Conservation (phyloP, 2,888 invertebrate genomes). For the Cotesia congregata region DNA sequence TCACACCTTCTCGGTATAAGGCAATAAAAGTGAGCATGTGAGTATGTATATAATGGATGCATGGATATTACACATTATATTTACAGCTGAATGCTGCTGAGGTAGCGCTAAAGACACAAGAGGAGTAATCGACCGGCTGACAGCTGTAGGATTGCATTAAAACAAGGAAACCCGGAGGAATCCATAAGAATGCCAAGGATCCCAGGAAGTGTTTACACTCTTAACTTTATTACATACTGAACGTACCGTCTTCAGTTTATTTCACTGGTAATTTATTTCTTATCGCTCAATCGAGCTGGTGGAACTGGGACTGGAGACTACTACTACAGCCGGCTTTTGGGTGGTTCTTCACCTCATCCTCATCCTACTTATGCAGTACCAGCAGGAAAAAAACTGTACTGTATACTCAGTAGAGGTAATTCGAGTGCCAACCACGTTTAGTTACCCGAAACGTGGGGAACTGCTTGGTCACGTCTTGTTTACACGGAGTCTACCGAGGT, state of each 20-base stretch:
- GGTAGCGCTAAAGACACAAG: conserved; percentile 12
- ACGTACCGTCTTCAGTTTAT: neutral
- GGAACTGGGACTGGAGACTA: no score
- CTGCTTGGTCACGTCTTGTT: conserved; percentile 49
- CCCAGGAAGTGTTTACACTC: conserved; percentile 25
- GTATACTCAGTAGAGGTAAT: conserved; percentile 43
- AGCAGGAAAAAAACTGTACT: conserved; percentile 3
- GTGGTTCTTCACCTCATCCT: neutral
- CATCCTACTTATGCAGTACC: no score
- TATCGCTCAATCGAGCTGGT: no score
- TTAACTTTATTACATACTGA: conserved; percentile 15
- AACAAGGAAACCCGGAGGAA: conserved; percentile 30
- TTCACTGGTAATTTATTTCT: neutral
- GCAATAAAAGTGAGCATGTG: conserved; percentile 15
- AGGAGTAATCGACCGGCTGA: neutral
- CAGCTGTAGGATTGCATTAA: conserved; percentile 7
- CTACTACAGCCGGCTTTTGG: neutral
- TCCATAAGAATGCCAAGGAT: conserved; percentile 38
- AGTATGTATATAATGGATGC: conserved; percentile 5
- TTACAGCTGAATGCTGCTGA: conserved; percentile 30
- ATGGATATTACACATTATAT: neutral
- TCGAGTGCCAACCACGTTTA: conserved; percentile 46
- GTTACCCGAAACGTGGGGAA: conserved; percentile 50
- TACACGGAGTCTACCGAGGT: conserved; percentile 46
- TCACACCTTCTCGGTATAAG: neutral